Evolutionary conservation across 2,797 vertebrate species (phyloP).

Genomic region (Hybognathus amarus): DNA sequence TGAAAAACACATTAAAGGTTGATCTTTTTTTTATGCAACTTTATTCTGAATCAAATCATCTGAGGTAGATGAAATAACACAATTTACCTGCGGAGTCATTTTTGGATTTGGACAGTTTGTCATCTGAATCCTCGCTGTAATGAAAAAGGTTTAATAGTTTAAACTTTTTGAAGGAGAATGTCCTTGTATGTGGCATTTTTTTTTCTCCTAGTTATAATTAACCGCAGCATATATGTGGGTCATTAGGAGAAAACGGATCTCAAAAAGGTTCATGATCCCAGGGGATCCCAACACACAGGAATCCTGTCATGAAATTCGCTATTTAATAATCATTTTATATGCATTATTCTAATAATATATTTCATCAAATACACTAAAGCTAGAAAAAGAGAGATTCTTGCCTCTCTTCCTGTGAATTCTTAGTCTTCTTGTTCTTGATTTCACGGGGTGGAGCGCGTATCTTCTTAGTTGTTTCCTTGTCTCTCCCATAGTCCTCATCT

Average conservation of each 20-base stretch:
- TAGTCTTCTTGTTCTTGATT: conserved; percentile 92
- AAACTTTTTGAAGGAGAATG: background rate
- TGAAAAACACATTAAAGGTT: conserved; percentile 49
- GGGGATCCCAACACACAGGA: background rate
- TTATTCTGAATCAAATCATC: background rate
- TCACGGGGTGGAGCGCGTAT: conserved; percentile 91
- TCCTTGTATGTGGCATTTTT: conserved; percentile 1
- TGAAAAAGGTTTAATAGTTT: background rate
- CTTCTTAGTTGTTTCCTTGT: conserved; percentile 92
- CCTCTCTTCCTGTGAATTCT: conserved; percentile 98
- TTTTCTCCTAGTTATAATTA: conserved; percentile 47
- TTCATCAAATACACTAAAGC: background rate
- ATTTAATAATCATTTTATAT: background rate
- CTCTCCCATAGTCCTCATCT: conserved; percentile 94
- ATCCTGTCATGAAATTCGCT: background rate
- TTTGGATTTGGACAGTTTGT: conserved; percentile 95
- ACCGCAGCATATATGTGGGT: conserved; percentile 51
- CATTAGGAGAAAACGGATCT: conserved; percentile 47
- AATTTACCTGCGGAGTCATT: conserved; percentile 92
- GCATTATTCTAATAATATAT: background rate
- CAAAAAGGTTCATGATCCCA: conserved; percentile 32
- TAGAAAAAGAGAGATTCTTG: background rate
- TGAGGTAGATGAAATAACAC: background rate
- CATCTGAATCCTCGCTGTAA: conserved; percentile 94
- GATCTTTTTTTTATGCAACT: background rate